phyloP scores from a whole-genome alignment of 2,113 vertebrate species.

The Eulemur rufifrons region DNA sequence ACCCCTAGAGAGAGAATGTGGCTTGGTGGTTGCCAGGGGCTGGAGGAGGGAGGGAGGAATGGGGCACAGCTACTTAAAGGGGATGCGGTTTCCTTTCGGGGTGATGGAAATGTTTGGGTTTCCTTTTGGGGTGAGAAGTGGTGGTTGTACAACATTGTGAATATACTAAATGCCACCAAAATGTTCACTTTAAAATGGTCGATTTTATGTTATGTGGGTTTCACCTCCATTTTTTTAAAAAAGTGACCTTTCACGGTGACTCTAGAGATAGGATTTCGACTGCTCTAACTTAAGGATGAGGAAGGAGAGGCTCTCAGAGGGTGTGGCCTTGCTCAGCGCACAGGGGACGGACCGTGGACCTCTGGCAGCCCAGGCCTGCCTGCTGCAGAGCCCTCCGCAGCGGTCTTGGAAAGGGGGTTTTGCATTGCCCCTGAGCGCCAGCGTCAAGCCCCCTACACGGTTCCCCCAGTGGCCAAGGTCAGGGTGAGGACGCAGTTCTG shows the following conservation, averaged over 20 bases:
- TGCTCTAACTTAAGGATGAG: not conserved
- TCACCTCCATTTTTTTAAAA: not conserved
- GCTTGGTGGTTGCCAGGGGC: not conserved
- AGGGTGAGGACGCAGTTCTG: too few species aligned
- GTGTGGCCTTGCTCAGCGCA: fast-evolving
- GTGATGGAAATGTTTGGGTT: not conserved
- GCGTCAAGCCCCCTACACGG: not conserved
- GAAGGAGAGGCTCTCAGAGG: not conserved
- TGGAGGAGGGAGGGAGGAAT: not conserved
- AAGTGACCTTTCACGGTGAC: not conserved
- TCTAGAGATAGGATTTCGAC: not conserved
- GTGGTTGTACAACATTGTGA: not conserved
- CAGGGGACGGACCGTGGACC: not conserved
- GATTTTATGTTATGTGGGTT: not conserved
- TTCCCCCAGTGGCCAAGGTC: not conserved
- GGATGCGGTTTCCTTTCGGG: not conserved
- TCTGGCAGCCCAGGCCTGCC: not conserved
- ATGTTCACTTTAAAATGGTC: not conserved
- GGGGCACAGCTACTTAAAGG: too few species aligned
- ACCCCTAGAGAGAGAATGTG: not conserved
- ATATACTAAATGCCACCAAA: not conserved
- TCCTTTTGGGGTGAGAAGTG: not conserved
- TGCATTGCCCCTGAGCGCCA: fast-evolving
- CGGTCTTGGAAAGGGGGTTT: not conserved
- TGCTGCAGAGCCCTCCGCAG: not conserved